Percentiles rank a stretch among this genome's conserved stretches.
phyloP scores from a whole-genome alignment of 2,888 invertebrate genomes.

The Dryobota labecula region DNA sequence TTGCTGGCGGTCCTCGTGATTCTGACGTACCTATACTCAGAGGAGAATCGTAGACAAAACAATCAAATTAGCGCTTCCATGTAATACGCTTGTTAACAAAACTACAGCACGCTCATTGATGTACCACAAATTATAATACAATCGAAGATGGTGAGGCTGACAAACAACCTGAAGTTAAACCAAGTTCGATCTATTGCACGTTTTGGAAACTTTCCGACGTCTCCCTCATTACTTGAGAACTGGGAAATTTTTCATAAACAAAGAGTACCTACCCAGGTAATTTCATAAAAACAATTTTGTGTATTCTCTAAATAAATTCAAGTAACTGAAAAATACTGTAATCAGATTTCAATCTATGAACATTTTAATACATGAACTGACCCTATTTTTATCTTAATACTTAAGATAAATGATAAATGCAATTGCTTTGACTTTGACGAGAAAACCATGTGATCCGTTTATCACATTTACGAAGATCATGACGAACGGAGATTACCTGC shows the following conservation, averaged over 20 bases:
- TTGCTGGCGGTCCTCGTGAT: conserved; percentile 57
- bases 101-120: conserved; percentile 47
- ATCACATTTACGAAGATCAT: conserved; percentile 81
- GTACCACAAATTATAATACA: conserved; percentile 50
- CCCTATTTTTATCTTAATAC: conserved; percentile 31
- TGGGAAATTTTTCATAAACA: background rate
- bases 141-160: conserved; percentile 27
- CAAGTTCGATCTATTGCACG: background rate
- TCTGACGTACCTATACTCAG: conserved; percentile 50
- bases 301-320: background rate
- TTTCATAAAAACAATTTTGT: background rate
- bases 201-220: conserved; percentile 14
- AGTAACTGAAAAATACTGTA: background rate
- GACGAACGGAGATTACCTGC: conserved; percentile 81
- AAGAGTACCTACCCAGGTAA: background rate
- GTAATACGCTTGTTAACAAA: conserved; percentile 61
- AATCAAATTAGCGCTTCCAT: conserved; percentile 65
- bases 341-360: background rate
- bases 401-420: conserved; percentile 38
- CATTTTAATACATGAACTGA: conserved; percentile 2
- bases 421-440: conserved; percentile 61
- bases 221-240: background rate
- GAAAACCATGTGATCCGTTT: conserved; percentile 81
- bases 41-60: conserved; percentile 60
- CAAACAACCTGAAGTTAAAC: conserved; percentile 8